Evolutionary conservation across 1,140 invertebrate species (phyloP).

Genomic region (Neodiprion lecontei): DNA sequence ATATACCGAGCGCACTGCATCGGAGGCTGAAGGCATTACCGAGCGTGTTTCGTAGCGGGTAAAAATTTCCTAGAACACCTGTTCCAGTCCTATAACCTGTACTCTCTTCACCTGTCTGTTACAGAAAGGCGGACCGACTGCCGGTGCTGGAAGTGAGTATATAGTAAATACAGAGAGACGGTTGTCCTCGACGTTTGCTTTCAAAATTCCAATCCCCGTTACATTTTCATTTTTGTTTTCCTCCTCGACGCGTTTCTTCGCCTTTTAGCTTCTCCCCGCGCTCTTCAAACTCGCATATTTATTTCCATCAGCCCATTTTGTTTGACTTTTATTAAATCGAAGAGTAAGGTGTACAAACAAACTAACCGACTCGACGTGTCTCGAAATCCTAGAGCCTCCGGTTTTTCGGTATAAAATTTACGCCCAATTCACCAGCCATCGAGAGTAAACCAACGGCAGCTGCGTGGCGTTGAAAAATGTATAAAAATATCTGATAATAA

Average conservation of each 20-base stretch:
- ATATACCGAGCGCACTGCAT: slow-evolving; percentile 2
- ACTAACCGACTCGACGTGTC: slow-evolving; percentile 15
- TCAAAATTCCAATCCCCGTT: neutral
- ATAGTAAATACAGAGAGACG: neutral
- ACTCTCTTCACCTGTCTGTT: slow-evolving; percentile 41
- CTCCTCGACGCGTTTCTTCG: neutral
- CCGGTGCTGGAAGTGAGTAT: slow-evolving; percentile 41
- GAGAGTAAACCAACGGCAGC: neutral
- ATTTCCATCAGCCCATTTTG: neutral
- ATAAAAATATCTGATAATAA: no score
- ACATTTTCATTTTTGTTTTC: no score
- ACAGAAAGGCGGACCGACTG: slow-evolving; percentile 40
- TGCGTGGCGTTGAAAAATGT: no score
- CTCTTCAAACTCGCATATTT: neutral
- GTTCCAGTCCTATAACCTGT: slow-evolving; percentile 10
- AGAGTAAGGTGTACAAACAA: neutral
- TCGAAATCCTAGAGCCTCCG: slow-evolving; percentile 15
- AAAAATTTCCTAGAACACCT: slow-evolving; percentile 19
- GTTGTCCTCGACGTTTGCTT: neutral
- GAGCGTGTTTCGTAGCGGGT: slow-evolving; percentile 12
- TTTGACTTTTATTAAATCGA: neutral
- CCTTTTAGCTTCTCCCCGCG: neutral
- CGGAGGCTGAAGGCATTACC: slow-evolving; percentile 23
- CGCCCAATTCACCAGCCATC: neutral
- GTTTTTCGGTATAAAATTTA: slow-evolving; percentile 15